A percentile compares a stretch with the other conserved stretches of the same genome.
phyloP scores from a whole-genome alignment of 2,113 vertebrate genomes.

The Panurus biarmicus region DNA sequence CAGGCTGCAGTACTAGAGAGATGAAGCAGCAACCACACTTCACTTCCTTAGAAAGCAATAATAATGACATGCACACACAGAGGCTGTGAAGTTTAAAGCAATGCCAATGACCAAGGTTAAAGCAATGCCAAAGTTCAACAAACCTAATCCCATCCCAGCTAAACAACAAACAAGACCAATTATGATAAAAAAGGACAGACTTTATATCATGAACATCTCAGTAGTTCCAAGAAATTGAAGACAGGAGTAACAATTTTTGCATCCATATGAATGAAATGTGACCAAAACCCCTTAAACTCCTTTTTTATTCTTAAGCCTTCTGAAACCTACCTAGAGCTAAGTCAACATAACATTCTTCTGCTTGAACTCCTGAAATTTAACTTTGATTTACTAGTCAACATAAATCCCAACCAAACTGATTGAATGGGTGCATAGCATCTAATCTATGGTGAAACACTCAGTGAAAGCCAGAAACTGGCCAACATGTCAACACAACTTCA shows the following conservation, averaged over 20 bases:
- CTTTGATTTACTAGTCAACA: not conserved
- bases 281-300: not conserved
- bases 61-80: not conserved
- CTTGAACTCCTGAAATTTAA: not conserved
- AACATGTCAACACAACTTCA: not conserved
- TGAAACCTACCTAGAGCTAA: not conserved
- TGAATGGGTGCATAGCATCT: not conserved
- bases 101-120: not conserved
- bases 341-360: rapidly evolving
- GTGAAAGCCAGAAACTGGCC: not conserved
- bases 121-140: not conserved
- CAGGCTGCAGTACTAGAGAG: not conserved
- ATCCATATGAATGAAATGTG: not conserved
- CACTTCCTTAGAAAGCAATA: not conserved
- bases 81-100: not conserved
- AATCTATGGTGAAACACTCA: not conserved
- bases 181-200: not conserved
- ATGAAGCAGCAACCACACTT: not conserved
- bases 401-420: not conserved
- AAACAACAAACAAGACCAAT: not conserved
- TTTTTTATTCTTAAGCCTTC: not conserved
- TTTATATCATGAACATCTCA: not conserved
- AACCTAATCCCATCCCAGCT: not conserved
- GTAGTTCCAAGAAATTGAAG: not conserved
- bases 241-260: not conserved